phyloP scores from a whole-genome alignment of 2,113 vertebrate species.

The Thryonomys swinderianus region DNA sequence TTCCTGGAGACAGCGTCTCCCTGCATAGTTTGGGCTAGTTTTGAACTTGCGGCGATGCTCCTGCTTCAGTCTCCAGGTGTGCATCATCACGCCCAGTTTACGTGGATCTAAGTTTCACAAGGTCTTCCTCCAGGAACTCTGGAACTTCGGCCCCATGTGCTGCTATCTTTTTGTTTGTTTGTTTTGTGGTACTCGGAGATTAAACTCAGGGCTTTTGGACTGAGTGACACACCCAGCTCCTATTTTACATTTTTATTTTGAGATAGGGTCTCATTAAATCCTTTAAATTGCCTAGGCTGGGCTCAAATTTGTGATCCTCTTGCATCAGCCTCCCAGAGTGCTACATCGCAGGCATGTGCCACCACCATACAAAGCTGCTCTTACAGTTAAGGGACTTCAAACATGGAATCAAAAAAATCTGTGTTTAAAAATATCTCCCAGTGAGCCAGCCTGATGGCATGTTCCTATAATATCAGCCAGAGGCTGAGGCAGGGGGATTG shows the following conservation, averaged over 20 bases:
- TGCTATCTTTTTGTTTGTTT: neutral
- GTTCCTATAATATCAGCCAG: neutral
- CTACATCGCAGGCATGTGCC: neutral
- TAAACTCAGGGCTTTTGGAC: neutral
- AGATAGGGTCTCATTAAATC: neutral
- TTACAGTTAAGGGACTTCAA: neutral
- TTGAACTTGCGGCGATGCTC: neutral
- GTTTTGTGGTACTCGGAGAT: neutral
- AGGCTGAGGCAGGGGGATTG: neutral
- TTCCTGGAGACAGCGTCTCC: neutral
- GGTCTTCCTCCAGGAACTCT: neutral
- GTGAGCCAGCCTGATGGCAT: neutral
- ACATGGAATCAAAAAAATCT: neutral
- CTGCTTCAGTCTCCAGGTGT: neutral
- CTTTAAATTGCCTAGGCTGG: neutral
- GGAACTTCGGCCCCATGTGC: neutral
- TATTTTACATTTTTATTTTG: neutral
- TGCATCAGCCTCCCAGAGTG: neutral
- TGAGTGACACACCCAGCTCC: neutral
- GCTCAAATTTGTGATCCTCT: neutral
- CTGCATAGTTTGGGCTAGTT: neutral
- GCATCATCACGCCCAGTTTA: neutral
- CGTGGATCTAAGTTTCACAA: neutral
- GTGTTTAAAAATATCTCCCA: neutral
- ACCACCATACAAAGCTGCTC: neutral